Base-by-base conservation (phyloP, 2,113 vertebrate genomes). In the Psilopogon haemacephalus region DNA sequence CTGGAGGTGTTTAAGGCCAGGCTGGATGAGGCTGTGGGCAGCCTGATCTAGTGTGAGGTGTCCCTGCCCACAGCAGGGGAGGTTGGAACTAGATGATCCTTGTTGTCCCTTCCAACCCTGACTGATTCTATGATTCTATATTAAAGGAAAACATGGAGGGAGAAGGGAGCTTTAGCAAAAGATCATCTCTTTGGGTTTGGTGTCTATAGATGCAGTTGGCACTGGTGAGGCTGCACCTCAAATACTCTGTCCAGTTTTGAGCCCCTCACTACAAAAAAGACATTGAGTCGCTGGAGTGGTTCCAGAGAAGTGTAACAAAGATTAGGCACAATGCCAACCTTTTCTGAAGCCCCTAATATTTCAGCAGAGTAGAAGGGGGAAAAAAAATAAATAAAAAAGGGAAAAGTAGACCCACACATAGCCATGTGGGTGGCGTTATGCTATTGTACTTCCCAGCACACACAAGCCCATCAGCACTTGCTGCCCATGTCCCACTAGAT, bases 401-500 rank as follows among this genome's bases (percentile, higher is more conserved):
- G 37, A 40, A 21, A 24, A 48, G 11, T 5, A 11, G 52, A 76
- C 37, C 35, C 83, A 84, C n/a, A 44, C 11, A 16, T 1, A 63
- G n/a, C 28, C 6, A 7, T 0, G 3, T 28, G 42, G 69, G 32
- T 26, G 38, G 50, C 52, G 63, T 60, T 6, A 35, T 40, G 70
- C 80, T 60, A 17, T 23, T 46, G 40, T 4, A 28, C 0, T 33
- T 50, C 5, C 0, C 21, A 32, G 32, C 55, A 38, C 1, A 15
- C 59, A 35, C 27, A 69, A 13, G 28, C 12, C 48, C 5, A 37
- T 2, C 9, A 1, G 59, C 7, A 2, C 71, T 76, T 80, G 23
- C 72, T 83, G 82, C 72, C 72, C 6, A 0, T 9, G 84, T 62
- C 94, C 96, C 96, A 92, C 94, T 96, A 95, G 95, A 82, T 90